Percentiles rank a stretch among this genome's conserved stretches.
Evolutionary conservation across 1,140 invertebrate genomes (phyloP).

Genomic region (Microplitis mediator): DNA sequence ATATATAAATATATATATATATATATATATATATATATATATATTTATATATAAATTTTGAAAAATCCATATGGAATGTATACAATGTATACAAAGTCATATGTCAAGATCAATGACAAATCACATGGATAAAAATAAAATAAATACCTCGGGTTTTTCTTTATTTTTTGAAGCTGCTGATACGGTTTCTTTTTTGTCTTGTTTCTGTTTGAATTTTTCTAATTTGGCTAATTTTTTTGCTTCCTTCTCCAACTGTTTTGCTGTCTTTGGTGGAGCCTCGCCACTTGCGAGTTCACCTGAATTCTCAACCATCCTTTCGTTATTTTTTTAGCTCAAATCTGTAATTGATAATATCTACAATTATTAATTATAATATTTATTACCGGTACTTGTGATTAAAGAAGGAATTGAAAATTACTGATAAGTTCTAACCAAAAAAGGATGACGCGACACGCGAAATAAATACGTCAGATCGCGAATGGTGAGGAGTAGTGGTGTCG

Average conservation of each 20-base stretch:
- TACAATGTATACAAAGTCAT: neutral
- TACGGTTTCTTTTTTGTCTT: slow-evolving; percentile 77
- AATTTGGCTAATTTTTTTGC: slow-evolving; percentile 87
- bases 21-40: no score
- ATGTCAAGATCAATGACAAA: neutral
- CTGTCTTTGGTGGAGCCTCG: slow-evolving; percentile 71
- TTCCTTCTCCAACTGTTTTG: slow-evolving; percentile 89
- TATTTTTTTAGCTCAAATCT: neutral
- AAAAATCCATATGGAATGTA: slow-evolving; percentile 5
- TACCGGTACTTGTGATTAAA: no score
- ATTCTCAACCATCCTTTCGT: slow-evolving; percentile 38
- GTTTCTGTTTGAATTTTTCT: slow-evolving; percentile 90
- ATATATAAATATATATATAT: no score
- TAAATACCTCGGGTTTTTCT: slow-evolving; percentile 71
- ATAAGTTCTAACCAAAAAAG: neutral
- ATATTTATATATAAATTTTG: no score
- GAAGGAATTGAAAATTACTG: no score
- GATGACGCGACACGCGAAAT: no score
- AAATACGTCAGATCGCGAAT: no score
- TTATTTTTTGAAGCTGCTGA: slow-evolving; percentile 60
- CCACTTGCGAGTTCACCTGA: slow-evolving; percentile 26
- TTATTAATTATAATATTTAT: no score
- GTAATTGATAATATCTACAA: no score
- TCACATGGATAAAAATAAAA: neutral
- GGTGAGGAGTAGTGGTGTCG: no score